Conservation (phyloP, 1,140 invertebrate species). For the Papilio aristodemus region DNA sequence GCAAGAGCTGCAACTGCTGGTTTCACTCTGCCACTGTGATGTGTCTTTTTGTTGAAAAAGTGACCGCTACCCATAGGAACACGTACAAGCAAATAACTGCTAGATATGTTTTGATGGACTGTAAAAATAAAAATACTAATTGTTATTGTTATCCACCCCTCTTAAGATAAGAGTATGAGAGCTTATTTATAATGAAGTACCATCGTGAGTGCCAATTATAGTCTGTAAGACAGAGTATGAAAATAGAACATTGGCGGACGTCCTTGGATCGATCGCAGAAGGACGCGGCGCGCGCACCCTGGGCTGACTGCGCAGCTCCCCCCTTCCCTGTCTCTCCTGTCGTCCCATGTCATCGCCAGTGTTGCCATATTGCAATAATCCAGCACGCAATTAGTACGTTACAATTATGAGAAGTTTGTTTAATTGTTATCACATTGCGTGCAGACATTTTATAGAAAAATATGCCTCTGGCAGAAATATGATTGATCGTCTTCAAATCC, state of each 20-base stretch:
- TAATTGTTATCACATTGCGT: conserved; percentile 8
- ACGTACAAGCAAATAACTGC: too few relatives aligned
- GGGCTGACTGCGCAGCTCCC: conserved; percentile 1
- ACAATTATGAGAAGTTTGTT: neutral
- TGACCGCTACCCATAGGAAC: too few relatives aligned
- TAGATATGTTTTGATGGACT: too few relatives aligned
- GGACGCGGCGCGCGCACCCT: conserved; percentile 63
- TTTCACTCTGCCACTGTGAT: too few relatives aligned
- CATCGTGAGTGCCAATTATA: conserved; percentile 22
- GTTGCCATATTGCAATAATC: conserved; percentile 21
- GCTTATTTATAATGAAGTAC: neutral
- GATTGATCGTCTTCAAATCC: neutral
- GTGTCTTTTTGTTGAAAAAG: too few relatives aligned
- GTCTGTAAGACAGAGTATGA: conserved; percentile 8
- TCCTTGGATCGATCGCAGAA: conserved; percentile 67
- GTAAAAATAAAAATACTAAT: too few relatives aligned
- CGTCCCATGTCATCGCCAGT: neutral
- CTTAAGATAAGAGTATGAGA: neutral
- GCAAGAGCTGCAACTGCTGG: too few relatives aligned
- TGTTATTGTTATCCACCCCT: neutral
- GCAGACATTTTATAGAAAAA: conserved; percentile 4
- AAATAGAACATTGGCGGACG: conserved; percentile 35
- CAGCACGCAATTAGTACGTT: conserved; percentile 9
- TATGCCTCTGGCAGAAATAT: neutral
- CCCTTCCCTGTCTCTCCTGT: neutral